Evolutionary conservation across 2,113 vertebrate genomes (phyloP).

Genomic region (Gavialis gangeticus): DNA sequence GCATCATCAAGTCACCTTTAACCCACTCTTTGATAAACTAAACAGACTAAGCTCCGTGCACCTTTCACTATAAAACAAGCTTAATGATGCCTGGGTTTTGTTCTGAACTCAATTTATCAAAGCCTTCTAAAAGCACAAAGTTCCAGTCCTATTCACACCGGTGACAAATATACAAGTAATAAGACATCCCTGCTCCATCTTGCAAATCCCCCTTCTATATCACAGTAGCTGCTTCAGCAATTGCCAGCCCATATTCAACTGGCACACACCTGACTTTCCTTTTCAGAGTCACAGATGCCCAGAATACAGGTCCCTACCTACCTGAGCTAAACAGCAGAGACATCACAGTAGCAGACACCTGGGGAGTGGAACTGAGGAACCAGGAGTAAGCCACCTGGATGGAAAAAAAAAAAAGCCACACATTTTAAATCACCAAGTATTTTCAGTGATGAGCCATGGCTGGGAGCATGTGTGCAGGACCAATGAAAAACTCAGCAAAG

Average conservation of each 20-base stretch:
- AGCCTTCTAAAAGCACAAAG: slow-evolving; percentile 27
- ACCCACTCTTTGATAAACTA: slow-evolving; percentile 37
- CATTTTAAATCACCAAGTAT: background rate
- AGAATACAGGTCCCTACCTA: background rate
- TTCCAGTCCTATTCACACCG: background rate
- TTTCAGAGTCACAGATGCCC: too few relatives aligned
- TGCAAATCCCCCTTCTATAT: background rate
- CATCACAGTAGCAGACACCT: background rate
- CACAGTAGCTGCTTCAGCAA: too few relatives aligned
- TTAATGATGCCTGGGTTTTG: slow-evolving; percentile 29
- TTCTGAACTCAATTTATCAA: slow-evolving; percentile 42
- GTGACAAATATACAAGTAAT: slow-evolving; percentile 4
- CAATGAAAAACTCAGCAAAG: background rate
- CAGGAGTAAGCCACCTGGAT: background rate
- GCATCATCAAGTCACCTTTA: slow-evolving; percentile 10
- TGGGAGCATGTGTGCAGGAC: background rate
- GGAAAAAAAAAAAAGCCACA: background rate
- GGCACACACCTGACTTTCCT: too few relatives aligned
- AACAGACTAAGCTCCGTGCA: slow-evolving; percentile 31
- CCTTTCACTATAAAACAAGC: slow-evolving; percentile 8
- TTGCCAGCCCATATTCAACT: too few relatives aligned
- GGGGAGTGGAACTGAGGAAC: background rate
- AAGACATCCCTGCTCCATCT: slow-evolving; percentile 19
- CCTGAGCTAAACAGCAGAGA: background rate
- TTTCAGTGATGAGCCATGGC: background rate